These are phyloP conservation scores for Himalopsyche kuldschensis DNA, from an alignment of 2,888 invertebrate species.

Conservation along the genomic window DNA sequence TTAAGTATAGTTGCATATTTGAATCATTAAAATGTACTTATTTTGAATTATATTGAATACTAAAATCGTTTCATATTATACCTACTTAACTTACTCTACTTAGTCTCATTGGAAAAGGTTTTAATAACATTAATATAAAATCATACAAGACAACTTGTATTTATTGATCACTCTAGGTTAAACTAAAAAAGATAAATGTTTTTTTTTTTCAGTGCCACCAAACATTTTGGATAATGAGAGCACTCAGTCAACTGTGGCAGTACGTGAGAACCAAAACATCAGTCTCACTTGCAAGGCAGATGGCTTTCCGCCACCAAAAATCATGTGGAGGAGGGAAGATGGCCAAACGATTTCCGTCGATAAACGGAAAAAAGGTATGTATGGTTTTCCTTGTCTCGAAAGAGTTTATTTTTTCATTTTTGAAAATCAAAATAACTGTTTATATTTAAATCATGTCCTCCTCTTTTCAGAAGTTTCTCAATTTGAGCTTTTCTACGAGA, in stretches of 20 bases:
- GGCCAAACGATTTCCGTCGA: slow-evolving; percentile 84
- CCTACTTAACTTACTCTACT: too few species aligned
- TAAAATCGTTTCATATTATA: too few species aligned
- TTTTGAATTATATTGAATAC: too few species aligned
- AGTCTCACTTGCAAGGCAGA: slow-evolving; percentile 89
- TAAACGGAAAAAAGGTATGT: slow-evolving; percentile 82
- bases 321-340: slow-evolving; percentile 92
- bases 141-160: too few species aligned
- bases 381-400: neutral
- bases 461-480: too few species aligned
- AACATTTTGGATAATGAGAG: slow-evolving; percentile 89
- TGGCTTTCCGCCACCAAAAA: slow-evolving; percentile 88
- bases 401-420: neutral
- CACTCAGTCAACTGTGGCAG: slow-evolving; percentile 88
- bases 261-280: slow-evolving; percentile 91
- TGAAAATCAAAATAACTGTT: too few species aligned
- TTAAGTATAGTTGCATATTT: too few species aligned
- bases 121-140: too few species aligned
- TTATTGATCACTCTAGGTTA: neutral
- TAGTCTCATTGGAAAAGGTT: too few species aligned
- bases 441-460: too few species aligned
- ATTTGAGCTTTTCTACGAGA: too few species aligned
- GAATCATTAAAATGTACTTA: too few species aligned
- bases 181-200: neutral
- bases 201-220: slow-evolving; percentile 77